phyloP scores from a whole-genome alignment of 2,888 invertebrate species.

The Meloe dianella region DNA sequence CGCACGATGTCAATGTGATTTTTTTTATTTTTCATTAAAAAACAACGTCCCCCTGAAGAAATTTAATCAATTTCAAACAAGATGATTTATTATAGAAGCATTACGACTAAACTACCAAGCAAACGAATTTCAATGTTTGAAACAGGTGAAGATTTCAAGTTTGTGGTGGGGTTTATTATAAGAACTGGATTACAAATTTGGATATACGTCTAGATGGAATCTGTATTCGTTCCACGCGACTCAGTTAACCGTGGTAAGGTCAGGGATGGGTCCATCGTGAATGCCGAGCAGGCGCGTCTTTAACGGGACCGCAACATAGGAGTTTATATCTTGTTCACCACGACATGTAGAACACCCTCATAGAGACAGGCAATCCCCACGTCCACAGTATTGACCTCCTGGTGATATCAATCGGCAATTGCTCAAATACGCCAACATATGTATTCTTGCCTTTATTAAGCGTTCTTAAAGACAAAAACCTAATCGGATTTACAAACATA shows the following conservation, averaged over 20 bases:
- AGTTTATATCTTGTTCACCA: slow-evolving; percentile 32
- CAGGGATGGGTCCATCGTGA: slow-evolving; percentile 49
- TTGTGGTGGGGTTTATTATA: slow-evolving; percentile 1
- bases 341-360: slow-evolving; percentile 31
- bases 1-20: slow-evolving; percentile 5
- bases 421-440: background rate
- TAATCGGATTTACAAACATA: background rate
- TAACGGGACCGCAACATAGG: slow-evolving; percentile 43
- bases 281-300: slow-evolving; percentile 47
- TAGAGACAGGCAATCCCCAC: slow-evolving; percentile 17
- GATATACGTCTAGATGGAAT: slow-evolving; percentile 40
- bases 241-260: slow-evolving; percentile 43
- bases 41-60: background rate
- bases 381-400: slow-evolving; percentile 25
- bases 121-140: background rate
- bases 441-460: background rate
- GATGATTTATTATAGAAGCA: background rate
- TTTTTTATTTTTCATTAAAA: slow-evolving; percentile 16
- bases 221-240: slow-evolving; percentile 48
- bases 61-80: background rate
- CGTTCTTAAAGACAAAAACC: background rate
- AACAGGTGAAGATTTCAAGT: background rate
- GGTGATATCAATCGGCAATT: slow-evolving; percentile 22
- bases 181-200: slow-evolving; percentile 32
- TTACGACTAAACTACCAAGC: background rate